Evolutionary conservation across 2,113 vertebrate species (phyloP).

Genomic region (Oreochromis spilurus): DNA sequence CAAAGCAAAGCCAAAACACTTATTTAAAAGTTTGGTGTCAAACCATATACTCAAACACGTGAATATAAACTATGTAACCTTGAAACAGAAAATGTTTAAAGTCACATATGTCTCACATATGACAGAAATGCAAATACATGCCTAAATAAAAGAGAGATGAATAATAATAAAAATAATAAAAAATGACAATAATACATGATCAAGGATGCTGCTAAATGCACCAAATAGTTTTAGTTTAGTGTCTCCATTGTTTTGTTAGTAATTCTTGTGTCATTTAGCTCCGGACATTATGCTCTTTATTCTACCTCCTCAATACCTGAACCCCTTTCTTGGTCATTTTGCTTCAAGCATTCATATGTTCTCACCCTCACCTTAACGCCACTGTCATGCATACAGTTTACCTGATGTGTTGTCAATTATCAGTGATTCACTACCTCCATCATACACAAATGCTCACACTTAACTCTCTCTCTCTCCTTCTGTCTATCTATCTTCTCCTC

Average conservation of each 20-base stretch:
- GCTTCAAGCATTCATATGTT: neutral
- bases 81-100: neutral
- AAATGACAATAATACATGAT: neutral
- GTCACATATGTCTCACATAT: neutral
- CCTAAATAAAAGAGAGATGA: neutral
- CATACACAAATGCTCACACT: slow-evolving; percentile 27
- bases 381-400: slow-evolving; percentile 1
- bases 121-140: neutral
- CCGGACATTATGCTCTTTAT: slow-evolving; percentile 2
- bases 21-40: neutral
- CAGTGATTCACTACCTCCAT: slow-evolving; percentile 17
- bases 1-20: neutral
- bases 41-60: neutral
- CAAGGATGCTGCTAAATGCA: neutral
- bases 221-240: neutral
- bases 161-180: neutral
- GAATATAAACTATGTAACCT: neutral
- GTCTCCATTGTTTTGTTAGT: slow-evolving; percentile 33
- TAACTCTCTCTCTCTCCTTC: neutral
- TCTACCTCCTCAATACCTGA: neutral
- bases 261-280: neutral
- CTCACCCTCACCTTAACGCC: neutral
- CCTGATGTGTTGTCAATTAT: slow-evolving; percentile 27
- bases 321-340: neutral
- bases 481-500: neutral